Evolutionary conservation across 2,113 vertebrate species (phyloP).

Genomic region (Thalassarche chlororhynchos): DNA sequence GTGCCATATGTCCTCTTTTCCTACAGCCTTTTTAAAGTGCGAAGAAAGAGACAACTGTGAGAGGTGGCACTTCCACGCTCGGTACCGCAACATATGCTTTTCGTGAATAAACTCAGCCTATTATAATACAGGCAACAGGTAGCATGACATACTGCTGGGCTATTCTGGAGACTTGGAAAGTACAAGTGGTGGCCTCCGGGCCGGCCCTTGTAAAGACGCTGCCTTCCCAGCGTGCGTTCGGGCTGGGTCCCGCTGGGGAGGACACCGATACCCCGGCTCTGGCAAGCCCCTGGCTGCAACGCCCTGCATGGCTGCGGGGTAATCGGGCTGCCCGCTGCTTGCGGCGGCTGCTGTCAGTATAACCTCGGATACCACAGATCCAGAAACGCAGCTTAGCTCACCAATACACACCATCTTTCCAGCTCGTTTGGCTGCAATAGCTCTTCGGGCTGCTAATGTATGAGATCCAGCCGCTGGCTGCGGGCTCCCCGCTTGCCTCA

Average conservation of each 20-base stretch:
- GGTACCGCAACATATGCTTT: neutral
- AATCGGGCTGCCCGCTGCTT: neutral
- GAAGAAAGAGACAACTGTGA: slow-evolving; percentile 3
- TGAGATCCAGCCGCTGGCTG: neutral
- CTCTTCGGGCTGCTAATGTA: accelerated
- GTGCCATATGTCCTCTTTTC: neutral
- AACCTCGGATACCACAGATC: neutral
- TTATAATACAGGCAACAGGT: neutral
- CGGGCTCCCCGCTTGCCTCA: neutral
- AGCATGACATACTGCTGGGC: neutral
- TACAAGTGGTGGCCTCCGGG: neutral
- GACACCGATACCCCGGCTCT: neutral
- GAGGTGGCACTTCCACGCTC: neutral
- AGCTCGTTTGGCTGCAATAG: accelerated
- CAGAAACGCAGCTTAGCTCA: neutral
- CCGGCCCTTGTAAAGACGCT: neutral
- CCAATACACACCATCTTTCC: neutral
- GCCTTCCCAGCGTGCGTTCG: neutral
- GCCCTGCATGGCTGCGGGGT: accelerated
- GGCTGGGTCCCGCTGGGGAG: accelerated
- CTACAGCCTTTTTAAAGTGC: neutral
- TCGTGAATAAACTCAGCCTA: neutral
- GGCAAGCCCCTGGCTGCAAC: neutral
- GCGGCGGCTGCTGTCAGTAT: neutral
- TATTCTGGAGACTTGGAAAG: neutral